Conservation (phyloP, 1,140 invertebrate species). For the Drosophila willistoni region DNA sequence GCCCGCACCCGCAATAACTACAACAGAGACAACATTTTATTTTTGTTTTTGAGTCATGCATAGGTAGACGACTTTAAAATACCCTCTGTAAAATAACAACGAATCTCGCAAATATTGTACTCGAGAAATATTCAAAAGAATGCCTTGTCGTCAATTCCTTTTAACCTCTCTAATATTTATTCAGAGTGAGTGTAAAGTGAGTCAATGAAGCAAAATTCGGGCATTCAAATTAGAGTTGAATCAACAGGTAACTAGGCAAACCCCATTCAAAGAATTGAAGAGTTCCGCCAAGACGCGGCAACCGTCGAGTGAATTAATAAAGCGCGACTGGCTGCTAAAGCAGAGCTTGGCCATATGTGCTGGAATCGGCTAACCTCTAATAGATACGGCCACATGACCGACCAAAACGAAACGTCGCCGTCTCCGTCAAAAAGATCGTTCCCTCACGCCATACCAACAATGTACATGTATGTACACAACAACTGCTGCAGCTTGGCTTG, state of each 20-base stretch:
- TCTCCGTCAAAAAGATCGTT: neutral
- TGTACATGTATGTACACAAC: neutral
- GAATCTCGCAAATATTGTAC: neutral
- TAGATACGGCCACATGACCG: slow-evolving; percentile 75
- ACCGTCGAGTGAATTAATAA: slow-evolving; percentile 78
- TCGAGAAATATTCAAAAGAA: neutral
- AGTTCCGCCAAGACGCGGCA: slow-evolving; percentile 64
- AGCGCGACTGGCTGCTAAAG: slow-evolving; percentile 59
- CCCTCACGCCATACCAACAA: slow-evolving; percentile 7
- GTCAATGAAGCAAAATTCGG: no score
- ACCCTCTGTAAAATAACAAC: slow-evolving; percentile 18
- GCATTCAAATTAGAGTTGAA: no score
- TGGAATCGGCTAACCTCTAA: slow-evolving; percentile 33
- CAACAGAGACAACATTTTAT: slow-evolving; percentile 27
- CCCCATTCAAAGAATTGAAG: slow-evolving; percentile 3
- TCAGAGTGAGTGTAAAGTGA: no score
- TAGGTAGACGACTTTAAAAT: slow-evolving; percentile 19
- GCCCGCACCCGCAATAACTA: slow-evolving; percentile 53
- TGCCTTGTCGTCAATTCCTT: no score
- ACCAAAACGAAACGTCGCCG: slow-evolving; percentile 35
- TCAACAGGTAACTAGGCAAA: neutral
- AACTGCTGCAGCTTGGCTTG: slow-evolving; percentile 32
- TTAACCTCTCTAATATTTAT: no score
- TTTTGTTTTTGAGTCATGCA: neutral
- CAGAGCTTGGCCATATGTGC: slow-evolving; percentile 57